Percentiles rank a stretch among this genome's conserved stretches.
Evolutionary conservation across 2,888 invertebrate genomes (phyloP).

Genomic region (Blastobasis lacticolella): DNA sequence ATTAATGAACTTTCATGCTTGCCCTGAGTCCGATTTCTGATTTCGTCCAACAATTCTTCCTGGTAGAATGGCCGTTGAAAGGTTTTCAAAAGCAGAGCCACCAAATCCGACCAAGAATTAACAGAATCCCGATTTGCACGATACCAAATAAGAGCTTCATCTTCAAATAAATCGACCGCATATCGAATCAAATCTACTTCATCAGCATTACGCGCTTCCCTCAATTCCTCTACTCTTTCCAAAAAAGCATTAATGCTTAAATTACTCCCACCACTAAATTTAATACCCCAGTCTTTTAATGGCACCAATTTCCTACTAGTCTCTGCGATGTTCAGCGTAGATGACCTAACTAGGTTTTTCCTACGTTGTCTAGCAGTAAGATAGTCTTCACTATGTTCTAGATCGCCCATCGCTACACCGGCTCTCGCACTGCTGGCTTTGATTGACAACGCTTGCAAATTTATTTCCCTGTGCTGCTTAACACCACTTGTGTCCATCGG

Average conservation of each 20-base stretch:
- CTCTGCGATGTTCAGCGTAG: background rate
- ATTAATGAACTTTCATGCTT: constrained; percentile 1
- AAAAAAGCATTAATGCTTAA: constrained; percentile 7
- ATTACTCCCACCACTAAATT: constrained; percentile 1
- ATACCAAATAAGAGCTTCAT: constrained; percentile 5
- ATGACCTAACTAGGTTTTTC: background rate
- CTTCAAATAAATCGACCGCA: constrained; percentile 5
- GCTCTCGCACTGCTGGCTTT: no score
- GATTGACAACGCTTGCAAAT: background rate
- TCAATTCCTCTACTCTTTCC: constrained; percentile 5
- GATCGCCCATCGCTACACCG: no score
- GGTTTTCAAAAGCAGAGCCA: background rate
- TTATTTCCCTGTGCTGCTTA: background rate
- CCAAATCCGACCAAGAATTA: background rate
- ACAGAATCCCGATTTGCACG: background rate
- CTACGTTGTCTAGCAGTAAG: background rate
- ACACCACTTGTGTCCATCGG: background rate
- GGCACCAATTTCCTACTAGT: constrained; percentile 3
- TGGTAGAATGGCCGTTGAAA: constrained; percentile 6
- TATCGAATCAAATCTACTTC: constrained; percentile 4
- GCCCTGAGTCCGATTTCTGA: constrained; percentile 5
- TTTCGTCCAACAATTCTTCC: constrained; percentile 5
- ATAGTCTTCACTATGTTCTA: background rate
- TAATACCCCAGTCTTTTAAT: constrained; percentile 6
- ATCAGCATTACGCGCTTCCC: constrained; percentile 4